Percentiles rank a stretch among this genome's conserved stretches.
Conservation (phyloP, 2,113 vertebrate genomes). For the Stigmatopora argus region DNA sequence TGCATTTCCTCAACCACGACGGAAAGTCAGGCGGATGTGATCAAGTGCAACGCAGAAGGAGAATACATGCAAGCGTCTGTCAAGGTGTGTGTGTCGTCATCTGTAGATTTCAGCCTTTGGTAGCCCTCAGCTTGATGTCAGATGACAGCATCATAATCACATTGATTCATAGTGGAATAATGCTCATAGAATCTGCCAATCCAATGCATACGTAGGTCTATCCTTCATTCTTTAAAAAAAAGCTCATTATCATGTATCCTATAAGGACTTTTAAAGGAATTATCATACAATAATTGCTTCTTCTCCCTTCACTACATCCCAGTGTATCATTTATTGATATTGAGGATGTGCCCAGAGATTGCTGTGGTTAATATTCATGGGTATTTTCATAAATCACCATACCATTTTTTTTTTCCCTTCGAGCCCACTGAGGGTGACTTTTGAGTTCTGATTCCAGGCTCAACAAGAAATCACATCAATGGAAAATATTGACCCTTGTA, state of each 20-base stretch:
- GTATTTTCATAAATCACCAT: constrained; percentile 24
- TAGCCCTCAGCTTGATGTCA: constrained; percentile 29
- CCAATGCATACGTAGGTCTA: constrained; percentile 11
- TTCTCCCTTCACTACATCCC: constrained; percentile 7
- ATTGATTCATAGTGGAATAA: constrained; percentile 35
- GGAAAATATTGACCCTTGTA: constrained; percentile 37
- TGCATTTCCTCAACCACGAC: constrained; percentile 55
- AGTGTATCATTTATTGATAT: constrained; percentile 6
- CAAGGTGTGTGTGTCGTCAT: neutral
- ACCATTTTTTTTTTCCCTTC: constrained; percentile 2
- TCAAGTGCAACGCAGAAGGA: constrained; percentile 49
- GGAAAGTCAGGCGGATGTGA: constrained; percentile 61
- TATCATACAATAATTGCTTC: constrained; percentile 9
- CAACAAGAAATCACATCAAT: neutral
- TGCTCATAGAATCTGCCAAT: neutral
- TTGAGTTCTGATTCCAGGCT: constrained; percentile 11
- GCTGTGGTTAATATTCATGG: constrained; percentile 30
- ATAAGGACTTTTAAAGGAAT: constrained; percentile 15
- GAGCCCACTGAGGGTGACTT: neutral
- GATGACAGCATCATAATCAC: constrained; percentile 42
- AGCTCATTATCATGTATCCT: constrained; percentile 9
- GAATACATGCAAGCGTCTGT: constrained; percentile 52
- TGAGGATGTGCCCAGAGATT: constrained; percentile 11
- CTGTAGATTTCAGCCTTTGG: constrained; percentile 19
- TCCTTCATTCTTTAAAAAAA: neutral